These are phyloP conservation scores for Trichonephila clavata DNA, from an alignment of 1,140 invertebrate genomes.

Conservation along the genomic window DNA sequence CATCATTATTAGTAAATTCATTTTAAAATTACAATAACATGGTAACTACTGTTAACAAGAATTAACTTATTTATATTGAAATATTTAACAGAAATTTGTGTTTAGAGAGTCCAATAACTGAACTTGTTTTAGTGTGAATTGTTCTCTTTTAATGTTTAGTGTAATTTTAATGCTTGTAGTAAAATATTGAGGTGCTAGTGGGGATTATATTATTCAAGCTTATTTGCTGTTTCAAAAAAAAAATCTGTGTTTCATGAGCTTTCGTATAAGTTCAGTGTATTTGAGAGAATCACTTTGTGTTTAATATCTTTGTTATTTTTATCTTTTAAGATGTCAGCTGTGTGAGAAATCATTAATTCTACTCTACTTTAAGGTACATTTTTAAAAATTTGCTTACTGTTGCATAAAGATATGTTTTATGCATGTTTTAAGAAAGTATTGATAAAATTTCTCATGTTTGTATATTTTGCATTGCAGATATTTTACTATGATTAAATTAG, in stretches of 20 bases:
- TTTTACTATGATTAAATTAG: background rate
- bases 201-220: background rate
- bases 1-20: background rate
- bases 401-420: background rate
- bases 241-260: background rate
- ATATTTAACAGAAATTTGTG: background rate
- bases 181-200: background rate
- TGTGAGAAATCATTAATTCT: background rate
- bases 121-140: background rate
- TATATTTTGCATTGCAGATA: background rate
- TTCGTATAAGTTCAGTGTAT: background rate
- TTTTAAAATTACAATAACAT: background rate
- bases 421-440: background rate
- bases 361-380: too few species aligned
- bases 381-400: background rate
- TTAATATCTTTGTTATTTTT: constrained; percentile 8
- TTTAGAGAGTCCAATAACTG: background rate
- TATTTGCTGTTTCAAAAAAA: background rate
- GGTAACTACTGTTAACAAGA: too few species aligned
- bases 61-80: background rate
- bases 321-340: background rate
- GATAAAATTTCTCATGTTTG: background rate
- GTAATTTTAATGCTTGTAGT: background rate
- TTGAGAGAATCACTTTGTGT: background rate
- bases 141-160: background rate